A percentile compares a stretch with the other conserved stretches of the same genome.
phyloP scores from a whole-genome alignment of 2,113 vertebrate genomes.

The Chaenogobius annularis region DNA sequence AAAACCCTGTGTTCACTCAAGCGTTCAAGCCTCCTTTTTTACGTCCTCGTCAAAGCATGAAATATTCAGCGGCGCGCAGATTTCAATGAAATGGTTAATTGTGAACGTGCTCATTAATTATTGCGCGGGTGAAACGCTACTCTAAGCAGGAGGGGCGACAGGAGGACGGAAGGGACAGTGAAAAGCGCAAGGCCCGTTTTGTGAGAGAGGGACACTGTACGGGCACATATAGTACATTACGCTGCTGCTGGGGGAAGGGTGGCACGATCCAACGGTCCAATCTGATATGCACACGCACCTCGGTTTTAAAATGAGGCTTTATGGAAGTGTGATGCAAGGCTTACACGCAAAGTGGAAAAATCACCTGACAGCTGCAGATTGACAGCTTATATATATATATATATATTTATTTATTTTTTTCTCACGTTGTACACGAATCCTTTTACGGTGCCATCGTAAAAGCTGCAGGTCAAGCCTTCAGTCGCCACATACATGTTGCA shows the following conservation, averaged over 20 bases:
- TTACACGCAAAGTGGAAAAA: neutral
- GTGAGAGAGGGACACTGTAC: neutral
- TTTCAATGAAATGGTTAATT: conserved; percentile 69
- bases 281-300: conserved; percentile 8
- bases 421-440: neutral
- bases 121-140: conserved; percentile 60
- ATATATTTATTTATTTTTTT: too few species aligned
- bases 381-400: too few species aligned
- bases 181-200: conserved; percentile 18
- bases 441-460: conserved; percentile 14
- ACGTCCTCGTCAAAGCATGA: conserved; percentile 49
- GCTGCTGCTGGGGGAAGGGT: conserved; percentile 46
- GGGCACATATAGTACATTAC: conserved; percentile 9
- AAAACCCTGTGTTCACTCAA: conserved; percentile 61
- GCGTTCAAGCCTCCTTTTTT: conserved; percentile 35
- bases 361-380: neutral
- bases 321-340: conserved; percentile 4
- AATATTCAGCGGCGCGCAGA: conserved; percentile 57
- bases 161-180: conserved; percentile 1
- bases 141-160: conserved; percentile 27
- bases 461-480: conserved; percentile 22
- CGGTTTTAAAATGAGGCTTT: conserved; percentile 9
- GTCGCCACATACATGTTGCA: conserved; percentile 17
- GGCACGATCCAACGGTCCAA: conserved; percentile 20
- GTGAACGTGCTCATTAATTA: conserved; percentile 71